These are phyloP conservation scores for Leguminivora glycinivorella DNA, from an alignment of 1,140 invertebrate species.

Conservation along the genomic window DNA sequence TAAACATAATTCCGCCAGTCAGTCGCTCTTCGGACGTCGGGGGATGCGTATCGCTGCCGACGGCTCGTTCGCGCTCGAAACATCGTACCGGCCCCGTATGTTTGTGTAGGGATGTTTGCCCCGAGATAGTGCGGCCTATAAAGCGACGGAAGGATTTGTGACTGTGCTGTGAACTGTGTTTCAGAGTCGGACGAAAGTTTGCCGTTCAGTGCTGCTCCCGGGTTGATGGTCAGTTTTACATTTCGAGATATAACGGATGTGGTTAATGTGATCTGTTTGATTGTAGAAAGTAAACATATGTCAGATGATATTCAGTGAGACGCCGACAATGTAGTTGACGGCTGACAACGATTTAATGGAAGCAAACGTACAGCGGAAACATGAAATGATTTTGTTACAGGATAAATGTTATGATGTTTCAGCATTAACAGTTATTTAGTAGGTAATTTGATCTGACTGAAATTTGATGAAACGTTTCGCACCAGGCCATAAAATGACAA, in stretches of 20 bases:
- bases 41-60: constrained; percentile 56
- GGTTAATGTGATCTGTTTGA: constrained; percentile 58
- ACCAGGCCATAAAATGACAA: constrained; percentile 1
- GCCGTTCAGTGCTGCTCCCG: constrained; percentile 49
- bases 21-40: constrained; percentile 62
- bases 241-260: constrained; percentile 49
- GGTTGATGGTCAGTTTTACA: constrained; percentile 51
- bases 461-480: constrained; percentile 28
- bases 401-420: constrained; percentile 49
- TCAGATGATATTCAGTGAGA: constrained; percentile 54
- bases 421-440: constrained; percentile 39
- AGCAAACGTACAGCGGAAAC: constrained; percentile 50
- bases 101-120: constrained; percentile 65
- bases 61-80: constrained; percentile 54
- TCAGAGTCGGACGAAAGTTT: constrained; percentile 38
- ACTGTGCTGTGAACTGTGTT: constrained; percentile 56
- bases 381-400: constrained; percentile 57
- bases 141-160: constrained; percentile 51
- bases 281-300: constrained; percentile 61
- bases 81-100: constrained; percentile 52
- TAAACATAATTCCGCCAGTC: constrained; percentile 60
- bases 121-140: constrained; percentile 61
- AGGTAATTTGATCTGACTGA: constrained; percentile 47
- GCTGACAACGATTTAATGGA: constrained; percentile 59
- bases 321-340: constrained; percentile 48